Conservation (phyloP, 2,888 invertebrate species). For the Drosophila birchii region DNA sequence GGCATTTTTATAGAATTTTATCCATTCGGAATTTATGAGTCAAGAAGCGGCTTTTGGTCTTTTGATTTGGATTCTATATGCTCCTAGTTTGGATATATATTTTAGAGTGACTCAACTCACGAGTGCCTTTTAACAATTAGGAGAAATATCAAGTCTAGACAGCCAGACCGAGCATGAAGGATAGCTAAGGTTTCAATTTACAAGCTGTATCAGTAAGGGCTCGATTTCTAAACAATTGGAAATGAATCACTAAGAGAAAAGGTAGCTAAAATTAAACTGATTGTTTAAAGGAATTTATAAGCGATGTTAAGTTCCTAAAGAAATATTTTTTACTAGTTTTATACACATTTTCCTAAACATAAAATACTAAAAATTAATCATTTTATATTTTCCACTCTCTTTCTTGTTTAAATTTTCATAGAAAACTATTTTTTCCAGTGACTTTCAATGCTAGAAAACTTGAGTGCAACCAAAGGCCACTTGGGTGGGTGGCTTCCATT, state of each 20-base stretch:
- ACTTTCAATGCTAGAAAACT: conserved; percentile 15
- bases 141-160: conserved; percentile 30
- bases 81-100: conserved; percentile 1
- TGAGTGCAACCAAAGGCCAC: conserved; percentile 29
- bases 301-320: neutral
- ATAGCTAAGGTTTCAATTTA: conserved; percentile 27
- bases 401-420: neutral
- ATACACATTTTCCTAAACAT: neutral
- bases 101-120: conserved; percentile 32
- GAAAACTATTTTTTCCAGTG: conserved; percentile 7
- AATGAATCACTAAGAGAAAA: neutral
- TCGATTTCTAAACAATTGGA: conserved; percentile 10
- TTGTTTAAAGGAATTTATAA: neutral
- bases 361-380: neutral
- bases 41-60: conserved; percentile 30
- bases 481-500: conserved; percentile 59
- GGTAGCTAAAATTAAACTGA: neutral
- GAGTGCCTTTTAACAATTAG: conserved; percentile 29
- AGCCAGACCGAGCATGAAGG: conserved; percentile 24
- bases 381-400: too few relatives aligned
- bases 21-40: conserved; percentile 26
- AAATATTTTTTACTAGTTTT: too few relatives aligned
- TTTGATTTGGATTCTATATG: conserved; percentile 7
- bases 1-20: conserved; percentile 10
- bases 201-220: conserved; percentile 5